Evolutionary conservation across 2,888 invertebrate species (phyloP), one percentile per base, ranked within the genome.

Genomic region (Notodonta ziczac): DNA sequence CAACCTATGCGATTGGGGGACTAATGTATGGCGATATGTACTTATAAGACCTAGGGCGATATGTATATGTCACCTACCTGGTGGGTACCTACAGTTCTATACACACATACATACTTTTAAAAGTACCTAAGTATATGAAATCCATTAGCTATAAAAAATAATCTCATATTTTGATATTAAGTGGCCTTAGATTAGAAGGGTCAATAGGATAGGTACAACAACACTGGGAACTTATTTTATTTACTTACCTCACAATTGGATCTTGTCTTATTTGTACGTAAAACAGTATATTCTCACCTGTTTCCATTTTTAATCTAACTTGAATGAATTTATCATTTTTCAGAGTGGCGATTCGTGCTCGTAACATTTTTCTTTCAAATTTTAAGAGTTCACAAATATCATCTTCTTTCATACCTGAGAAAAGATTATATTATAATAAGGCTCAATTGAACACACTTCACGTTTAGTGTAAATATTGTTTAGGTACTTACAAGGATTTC

Each of bases 271-370:
- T 8, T 52, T 46, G 12, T 13, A 46, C 5, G n/a, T 13, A 39
- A 14, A 35, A 44, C 39, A 13, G 9, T 52, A 55, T 16, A 35
- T 50, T 55, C 69, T 57, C 74, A 93, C 97, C 98, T 60, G 99
- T 99, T 94, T 99, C 99, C 97, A 99, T 98, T 93, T 97, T 96
- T 77, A 99, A 94, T 76, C 98, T 95, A 44, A 97, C 97, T 95
- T 98, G 98, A 69, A 98, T 96, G 81, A 99, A 98, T 93, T 98
- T 98, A 85, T 99, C 99, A 83, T 96, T 98, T 86, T 97, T 97
- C 65, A 99, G 88, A 0, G 96, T 96, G 0, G 98, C 95, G 87
- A 99, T 97, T 75, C 98, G 94, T 1, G 98, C 97, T 78, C 99
- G 94, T 59, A 99, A 91, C 96, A 98, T 98, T 94, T 99, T 98